Evolutionary conservation across 2,797 vertebrate species (phyloP), one percentile per base, ranked within the genome.

Genomic region (Microctenopoma steveboyesi): DNA sequence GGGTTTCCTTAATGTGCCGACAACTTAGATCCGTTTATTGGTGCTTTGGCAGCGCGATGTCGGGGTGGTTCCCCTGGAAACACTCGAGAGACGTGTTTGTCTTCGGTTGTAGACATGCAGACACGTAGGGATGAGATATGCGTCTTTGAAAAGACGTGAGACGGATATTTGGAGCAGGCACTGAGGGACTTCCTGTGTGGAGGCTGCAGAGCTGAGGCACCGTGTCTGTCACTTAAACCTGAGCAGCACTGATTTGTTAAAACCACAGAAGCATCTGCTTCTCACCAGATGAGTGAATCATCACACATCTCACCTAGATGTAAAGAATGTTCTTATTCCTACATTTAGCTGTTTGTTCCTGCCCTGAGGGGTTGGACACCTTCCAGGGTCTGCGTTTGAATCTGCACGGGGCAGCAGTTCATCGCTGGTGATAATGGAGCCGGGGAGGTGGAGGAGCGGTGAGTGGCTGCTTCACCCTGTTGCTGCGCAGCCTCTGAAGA

Each of bases 11-110:
- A 49, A 74, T 48, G 70, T 81, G 81, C 73, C 75, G 83, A 86
- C 78, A 65, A 4, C 55, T 54, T 59, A 43, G 83, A 87, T 78
- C 79, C 40, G 25, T 70, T 79, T 78, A 74, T 68, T 68, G 79
- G 78, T 71, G 58, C 66, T 82, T 69, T 72, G 72, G 77, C 68
- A 25, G 72, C 57, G 66, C 56, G 27, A 14, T 51, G 54, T n/a
- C 60, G 60, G 57, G 7, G 15, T 10, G 43, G 35, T 25, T 69
- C 55, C 55, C 28, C 58, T 22, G 22, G 22, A 22, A 22, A 22
- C 22, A 22, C 22, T 22, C 22, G 22, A 22, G 22, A 1, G 22
- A 22, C 1, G 22, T 22, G 22, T 22, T 22, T 22, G 22, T 22
- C 22, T 22, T 22, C 22, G 22, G 22, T 22, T 22, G 33, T 25